phyloP scores from a whole-genome alignment of 2,113 vertebrate genomes.

The Xiphorhynchus elegans region DNA sequence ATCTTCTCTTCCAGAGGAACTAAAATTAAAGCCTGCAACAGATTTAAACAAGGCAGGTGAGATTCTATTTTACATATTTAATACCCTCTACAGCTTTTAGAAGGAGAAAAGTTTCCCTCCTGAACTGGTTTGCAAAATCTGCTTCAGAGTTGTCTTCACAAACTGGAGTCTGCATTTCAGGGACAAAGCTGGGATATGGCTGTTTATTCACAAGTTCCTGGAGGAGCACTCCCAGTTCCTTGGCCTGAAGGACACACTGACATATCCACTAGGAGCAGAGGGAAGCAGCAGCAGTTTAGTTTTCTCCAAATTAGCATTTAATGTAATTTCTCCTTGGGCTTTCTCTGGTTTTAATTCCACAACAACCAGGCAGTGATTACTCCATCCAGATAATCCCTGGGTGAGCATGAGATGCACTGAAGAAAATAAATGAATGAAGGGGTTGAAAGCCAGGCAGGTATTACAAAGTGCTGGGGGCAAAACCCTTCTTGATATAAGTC shows the following conservation, averaged over 20 bases:
- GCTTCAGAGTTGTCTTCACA: not conserved
- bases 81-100: not conserved
- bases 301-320: not conserved
- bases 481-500: not conserved
- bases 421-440: not conserved
- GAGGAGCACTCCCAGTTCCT: not conserved
- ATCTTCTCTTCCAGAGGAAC: constrained; percentile 96
- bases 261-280: not conserved
- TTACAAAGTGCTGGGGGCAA: not conserved
- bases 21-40: constrained; percentile 93
- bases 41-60: constrained; percentile 12
- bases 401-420: not conserved
- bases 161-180: not conserved
- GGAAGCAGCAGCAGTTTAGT: not conserved
- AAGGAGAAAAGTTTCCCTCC: not conserved
- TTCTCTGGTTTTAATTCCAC: not conserved
- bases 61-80: not conserved
- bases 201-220: not conserved
- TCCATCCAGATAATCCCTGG: not conserved
- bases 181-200: not conserved
- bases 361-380: not conserved
- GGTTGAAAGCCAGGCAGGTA: not conserved
- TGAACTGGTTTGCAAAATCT: not conserved
- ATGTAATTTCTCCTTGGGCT: not conserved
- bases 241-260: not conserved